A percentile compares a stretch with the other conserved stretches of the same genome.
Conservation (phyloP, 1,140 invertebrate species). For the Pachypsylla venusta region DNA sequence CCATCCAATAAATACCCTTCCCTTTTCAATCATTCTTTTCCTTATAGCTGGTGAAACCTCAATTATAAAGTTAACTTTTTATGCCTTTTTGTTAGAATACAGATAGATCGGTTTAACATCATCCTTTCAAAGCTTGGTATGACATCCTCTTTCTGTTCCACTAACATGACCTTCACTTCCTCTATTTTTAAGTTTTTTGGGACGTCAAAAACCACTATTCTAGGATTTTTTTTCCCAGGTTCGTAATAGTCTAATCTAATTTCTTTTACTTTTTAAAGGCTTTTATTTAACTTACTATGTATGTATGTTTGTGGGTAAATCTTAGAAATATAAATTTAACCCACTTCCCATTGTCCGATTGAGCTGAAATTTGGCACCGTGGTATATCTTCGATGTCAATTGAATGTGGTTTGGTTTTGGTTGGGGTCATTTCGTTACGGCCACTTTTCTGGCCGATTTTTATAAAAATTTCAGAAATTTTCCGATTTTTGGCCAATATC, state of each 20-base stretch:
- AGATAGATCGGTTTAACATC: not conserved
- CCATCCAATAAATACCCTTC: slow-evolving; percentile 12
- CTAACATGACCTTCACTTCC: not conserved
- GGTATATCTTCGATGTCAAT: too few relatives aligned
- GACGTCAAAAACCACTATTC: slow-evolving; percentile 11
- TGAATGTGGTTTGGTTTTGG: too few relatives aligned
- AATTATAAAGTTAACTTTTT: not conserved
- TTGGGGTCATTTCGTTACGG: too few relatives aligned
- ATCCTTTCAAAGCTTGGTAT: not conserved
- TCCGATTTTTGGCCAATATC: too few relatives aligned
- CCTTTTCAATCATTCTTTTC: slow-evolving; percentile 3
- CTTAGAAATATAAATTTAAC: too few relatives aligned
- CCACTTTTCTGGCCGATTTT: too few relatives aligned
- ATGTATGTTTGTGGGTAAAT: too few relatives aligned
- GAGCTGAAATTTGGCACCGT: too few relatives aligned
- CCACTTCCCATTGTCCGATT: too few relatives aligned
- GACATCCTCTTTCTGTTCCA: not conserved
- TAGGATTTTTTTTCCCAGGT: slow-evolving; percentile 5
- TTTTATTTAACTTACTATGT: too few relatives aligned
- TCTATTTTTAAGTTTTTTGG: not conserved
- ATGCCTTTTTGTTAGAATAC: not conserved
- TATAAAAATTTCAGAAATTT: too few relatives aligned
- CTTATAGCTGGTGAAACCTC: slow-evolving; percentile 10
- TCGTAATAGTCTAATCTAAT: not conserved
- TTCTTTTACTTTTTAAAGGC: not conserved